Percentiles rank a stretch among this genome's conserved stretches.
Conservation (phyloP, 2,113 vertebrate genomes). For the Tenebrosternarchus preto region DNA sequence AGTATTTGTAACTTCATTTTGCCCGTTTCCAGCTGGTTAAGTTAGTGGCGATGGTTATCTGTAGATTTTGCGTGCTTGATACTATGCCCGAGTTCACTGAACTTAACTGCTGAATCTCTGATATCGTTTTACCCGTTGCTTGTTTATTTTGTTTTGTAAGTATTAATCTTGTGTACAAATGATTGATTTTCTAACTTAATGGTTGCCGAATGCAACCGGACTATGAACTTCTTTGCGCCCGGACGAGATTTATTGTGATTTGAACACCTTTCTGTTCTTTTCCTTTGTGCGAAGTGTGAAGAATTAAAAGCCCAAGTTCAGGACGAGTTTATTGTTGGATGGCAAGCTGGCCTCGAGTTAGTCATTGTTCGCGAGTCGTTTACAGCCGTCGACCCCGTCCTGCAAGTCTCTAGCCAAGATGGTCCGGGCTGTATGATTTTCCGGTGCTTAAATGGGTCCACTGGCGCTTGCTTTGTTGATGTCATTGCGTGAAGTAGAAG, state of each 20-base stretch:
- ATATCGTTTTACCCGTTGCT: background rate
- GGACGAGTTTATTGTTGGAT: slow-evolving; percentile 70
- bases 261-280: background rate
- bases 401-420: background rate
- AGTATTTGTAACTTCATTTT: no score
- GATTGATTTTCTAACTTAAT: background rate
- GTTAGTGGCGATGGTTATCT: background rate
- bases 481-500: background rate
- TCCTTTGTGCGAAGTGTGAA: slow-evolving; percentile 16
- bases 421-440: background rate
- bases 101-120: background rate
- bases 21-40: no score
- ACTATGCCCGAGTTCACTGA: background rate
- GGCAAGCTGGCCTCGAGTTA: slow-evolving; percentile 67
- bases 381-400: slow-evolving; percentile 9
- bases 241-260: background rate
- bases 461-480: background rate
- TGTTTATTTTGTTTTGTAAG: background rate
- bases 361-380: slow-evolving; percentile 67
- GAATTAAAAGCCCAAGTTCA: slow-evolving; percentile 53
- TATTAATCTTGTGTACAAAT: background rate
- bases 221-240: background rate
- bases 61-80: background rate
- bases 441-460: background rate
- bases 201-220: background rate